Evolutionary conservation across 2,888 invertebrate species (phyloP).

Genomic region (Thereva nobilitata): DNA sequence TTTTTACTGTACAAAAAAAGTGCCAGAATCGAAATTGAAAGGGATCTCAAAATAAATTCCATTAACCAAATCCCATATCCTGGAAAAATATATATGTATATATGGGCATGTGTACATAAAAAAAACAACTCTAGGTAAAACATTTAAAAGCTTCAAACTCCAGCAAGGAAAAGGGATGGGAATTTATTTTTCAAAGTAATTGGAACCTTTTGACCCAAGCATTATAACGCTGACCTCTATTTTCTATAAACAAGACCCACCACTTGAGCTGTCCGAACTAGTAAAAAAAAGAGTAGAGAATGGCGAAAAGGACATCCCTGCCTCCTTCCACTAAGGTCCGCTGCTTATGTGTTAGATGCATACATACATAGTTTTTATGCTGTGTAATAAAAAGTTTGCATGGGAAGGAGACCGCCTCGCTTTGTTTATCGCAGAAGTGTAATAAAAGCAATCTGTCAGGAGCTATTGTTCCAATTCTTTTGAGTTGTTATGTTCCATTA

Average conservation of each 20-base stretch:
- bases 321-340: not conserved
- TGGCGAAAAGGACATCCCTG: slow-evolving; percentile 6
- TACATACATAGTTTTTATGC: slow-evolving; percentile 8
- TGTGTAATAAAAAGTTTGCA: slow-evolving; percentile 8
- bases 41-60: slow-evolving; percentile 6
- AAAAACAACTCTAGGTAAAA: slow-evolving; percentile 7
- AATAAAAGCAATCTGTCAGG: slow-evolving; percentile 33
- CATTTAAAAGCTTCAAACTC: slow-evolving; percentile 5
- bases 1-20: too few species aligned
- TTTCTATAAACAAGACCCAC: slow-evolving; percentile 23
- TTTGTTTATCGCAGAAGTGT: slow-evolving; percentile 26
- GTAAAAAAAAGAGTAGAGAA: not conserved
- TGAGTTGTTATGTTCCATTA: slow-evolving; percentile 15
- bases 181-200: slow-evolving; percentile 26
- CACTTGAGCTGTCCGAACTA: slow-evolving; percentile 25
- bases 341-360: not conserved
- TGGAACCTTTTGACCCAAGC: slow-evolving; percentile 25
- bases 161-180: slow-evolving; percentile 4
- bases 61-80: slow-evolving; percentile 8
- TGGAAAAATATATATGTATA: slow-evolving; percentile 23
- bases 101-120: slow-evolving; percentile 12
- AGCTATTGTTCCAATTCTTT: slow-evolving; percentile 33
- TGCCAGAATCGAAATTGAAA: too few species aligned
- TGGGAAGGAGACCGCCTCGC: slow-evolving; percentile 1
- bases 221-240: slow-evolving; percentile 23